Conservation (phyloP, 2,797 vertebrate species). For the Darevskia nairensis region DNA sequence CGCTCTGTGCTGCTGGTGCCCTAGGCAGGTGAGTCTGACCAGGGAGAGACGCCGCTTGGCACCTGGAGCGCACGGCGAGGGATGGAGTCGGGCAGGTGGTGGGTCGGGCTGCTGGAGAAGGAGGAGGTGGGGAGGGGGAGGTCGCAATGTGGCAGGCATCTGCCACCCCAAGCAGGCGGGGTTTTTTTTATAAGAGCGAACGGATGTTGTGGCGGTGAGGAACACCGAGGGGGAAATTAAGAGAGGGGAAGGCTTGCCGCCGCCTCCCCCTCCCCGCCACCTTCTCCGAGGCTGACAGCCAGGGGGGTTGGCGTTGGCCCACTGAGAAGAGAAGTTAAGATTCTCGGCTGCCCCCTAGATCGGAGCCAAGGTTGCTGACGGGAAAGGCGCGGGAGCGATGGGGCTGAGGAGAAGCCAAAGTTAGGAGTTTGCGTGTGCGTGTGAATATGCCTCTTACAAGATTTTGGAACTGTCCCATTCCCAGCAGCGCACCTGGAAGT, state of each 20-base stretch:
- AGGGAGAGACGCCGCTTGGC: slow-evolving; percentile 25
- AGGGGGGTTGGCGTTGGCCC: background rate
- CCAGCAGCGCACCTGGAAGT: background rate
- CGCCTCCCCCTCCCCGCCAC: too few relatives aligned
- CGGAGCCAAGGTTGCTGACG: background rate
- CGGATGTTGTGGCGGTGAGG: background rate
- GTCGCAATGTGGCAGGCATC: background rate
- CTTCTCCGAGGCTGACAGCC: background rate
- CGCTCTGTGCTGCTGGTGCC: slow-evolving; percentile 67
- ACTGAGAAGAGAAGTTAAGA: background rate
- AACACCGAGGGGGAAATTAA: background rate
- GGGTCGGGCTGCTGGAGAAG: slow-evolving; percentile 23
- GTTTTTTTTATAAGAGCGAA: slow-evolving; percentile 1
- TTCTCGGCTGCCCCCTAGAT: background rate
- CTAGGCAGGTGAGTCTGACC: slow-evolving; percentile 55
- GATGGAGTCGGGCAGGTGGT: slow-evolving; percentile 8
- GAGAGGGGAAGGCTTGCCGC: accelerated
- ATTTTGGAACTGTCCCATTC: background rate
- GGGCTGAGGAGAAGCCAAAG: background rate
- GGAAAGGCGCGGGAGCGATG: background rate
- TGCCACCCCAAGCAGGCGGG: background rate
- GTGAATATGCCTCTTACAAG: background rate
- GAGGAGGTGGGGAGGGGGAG: slow-evolving; percentile 24
- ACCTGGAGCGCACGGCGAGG: slow-evolving; percentile 10
- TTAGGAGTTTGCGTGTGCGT: background rate